These are phyloP conservation scores for Limnephilus auricula DNA, from an alignment of 2,888 invertebrate species.

Conservation along the genomic window DNA sequence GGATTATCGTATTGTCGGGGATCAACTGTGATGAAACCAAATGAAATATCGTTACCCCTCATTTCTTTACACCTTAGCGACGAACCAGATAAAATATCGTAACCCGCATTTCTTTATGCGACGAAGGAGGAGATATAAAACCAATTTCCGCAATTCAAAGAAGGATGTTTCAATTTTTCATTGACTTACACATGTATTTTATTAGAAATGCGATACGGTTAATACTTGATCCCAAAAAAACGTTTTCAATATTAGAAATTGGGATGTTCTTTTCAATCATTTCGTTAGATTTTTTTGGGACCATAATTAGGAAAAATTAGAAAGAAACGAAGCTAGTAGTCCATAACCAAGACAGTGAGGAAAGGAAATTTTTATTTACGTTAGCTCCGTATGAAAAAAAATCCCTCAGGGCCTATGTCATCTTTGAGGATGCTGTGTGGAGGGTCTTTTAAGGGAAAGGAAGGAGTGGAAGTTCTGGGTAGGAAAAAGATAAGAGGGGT, in stretches of 20 bases:
- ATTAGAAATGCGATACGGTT: not conserved
- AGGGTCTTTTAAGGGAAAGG: no score
- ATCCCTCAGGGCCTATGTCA: no score
- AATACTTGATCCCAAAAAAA: not conserved
- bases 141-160: not conserved
- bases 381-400: no score
- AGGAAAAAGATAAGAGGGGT: no score
- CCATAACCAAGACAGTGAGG: no score
- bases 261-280: not conserved
- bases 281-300: not conserved
- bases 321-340: no score
- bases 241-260: not conserved
- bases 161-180: not conserved
- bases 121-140: not conserved
- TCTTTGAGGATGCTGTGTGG: no score
- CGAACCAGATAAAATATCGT: not conserved
- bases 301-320: no score
- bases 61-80: not conserved
- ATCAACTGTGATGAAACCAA: no score
- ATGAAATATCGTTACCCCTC: not conserved
- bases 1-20: no score
- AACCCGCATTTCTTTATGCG: not conserved
- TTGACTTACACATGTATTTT: not conserved
- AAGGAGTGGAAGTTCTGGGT: no score
- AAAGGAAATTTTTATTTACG: no score